These are phyloP conservation scores for Maniola hyperantus DNA, from an alignment of 2,888 invertebrate genomes.

Conservation along the genomic window DNA sequence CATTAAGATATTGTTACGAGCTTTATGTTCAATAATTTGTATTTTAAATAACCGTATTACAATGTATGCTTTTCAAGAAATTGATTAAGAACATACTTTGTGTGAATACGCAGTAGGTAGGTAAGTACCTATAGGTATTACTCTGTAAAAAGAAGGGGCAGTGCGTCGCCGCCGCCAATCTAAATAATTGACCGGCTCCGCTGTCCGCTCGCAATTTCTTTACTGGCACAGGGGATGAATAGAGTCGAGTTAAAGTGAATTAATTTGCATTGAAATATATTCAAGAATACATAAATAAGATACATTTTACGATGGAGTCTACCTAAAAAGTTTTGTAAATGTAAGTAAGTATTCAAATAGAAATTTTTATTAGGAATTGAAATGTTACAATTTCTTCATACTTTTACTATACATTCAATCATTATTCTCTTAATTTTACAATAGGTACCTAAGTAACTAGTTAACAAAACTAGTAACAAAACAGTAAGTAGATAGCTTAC, in stretches of 20 bases:
- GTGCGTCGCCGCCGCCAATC: conserved; percentile 73
- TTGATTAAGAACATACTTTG: conserved; percentile 29
- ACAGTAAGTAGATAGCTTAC: too few species aligned
- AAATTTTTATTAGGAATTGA: background rate
- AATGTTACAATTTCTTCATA: too few species aligned
- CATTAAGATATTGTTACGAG: background rate
- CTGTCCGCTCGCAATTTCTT: conserved; percentile 73
- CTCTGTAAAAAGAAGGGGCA: conserved; percentile 46
- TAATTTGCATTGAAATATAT: background rate
- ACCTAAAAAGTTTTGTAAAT: background rate
- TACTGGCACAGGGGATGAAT: conserved; percentile 46
- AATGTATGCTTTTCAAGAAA: conserved; percentile 8
- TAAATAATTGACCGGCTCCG: conserved; percentile 80
- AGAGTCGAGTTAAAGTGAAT: conserved; percentile 8
- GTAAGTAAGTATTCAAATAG: background rate
- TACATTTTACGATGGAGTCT: background rate
- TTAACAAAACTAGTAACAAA: too few species aligned
- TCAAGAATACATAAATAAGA: background rate
- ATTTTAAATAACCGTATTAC: background rate
- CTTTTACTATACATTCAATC: too few species aligned
- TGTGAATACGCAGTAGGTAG: conserved; percentile 2
- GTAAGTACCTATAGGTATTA: conserved; percentile 6
- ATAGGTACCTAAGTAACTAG: too few species aligned
- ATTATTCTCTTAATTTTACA: too few species aligned
- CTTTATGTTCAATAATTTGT: background rate